These are phyloP conservation scores for Catostomus latipinnis DNA, from an alignment of 2,797 vertebrate species.

Conservation along the genomic window DNA sequence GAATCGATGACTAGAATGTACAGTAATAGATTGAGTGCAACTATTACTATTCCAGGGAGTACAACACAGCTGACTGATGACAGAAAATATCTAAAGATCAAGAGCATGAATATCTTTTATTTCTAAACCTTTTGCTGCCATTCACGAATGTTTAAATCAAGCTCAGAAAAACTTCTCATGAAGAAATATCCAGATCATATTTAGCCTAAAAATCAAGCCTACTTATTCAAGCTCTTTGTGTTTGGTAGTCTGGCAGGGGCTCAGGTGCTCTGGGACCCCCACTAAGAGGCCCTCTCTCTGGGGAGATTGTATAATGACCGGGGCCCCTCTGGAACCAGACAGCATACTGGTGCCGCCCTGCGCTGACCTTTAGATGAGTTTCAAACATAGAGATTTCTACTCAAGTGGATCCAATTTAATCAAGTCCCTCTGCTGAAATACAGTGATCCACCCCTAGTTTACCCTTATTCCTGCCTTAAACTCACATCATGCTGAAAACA, in stretches of 20 bases:
- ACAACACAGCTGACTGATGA: neutral
- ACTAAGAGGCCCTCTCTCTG: conserved; percentile 62
- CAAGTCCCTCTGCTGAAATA: neutral
- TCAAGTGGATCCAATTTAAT: conserved; percentile 1
- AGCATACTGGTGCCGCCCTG: conserved; percentile 34
- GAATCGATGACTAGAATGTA: neutral
- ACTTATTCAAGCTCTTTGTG: conserved; percentile 7
- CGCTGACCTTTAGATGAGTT: conserved; percentile 19
- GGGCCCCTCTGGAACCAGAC: conserved; percentile 54
- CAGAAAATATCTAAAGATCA: neutral
- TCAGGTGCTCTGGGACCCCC: conserved; percentile 69
- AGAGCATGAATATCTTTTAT: neutral
- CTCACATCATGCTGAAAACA: neutral
- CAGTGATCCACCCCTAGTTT: neutral
- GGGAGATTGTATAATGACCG: conserved; percentile 70
- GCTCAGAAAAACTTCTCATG: no score
- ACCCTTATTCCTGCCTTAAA: neutral
- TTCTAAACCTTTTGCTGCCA: neutral
- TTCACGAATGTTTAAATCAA: no score
- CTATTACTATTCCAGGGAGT: neutral
- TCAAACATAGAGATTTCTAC: conserved; percentile 33
- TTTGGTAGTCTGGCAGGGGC: conserved; percentile 44
- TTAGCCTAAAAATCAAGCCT: no score
- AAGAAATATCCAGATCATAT: no score
- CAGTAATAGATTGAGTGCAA: neutral